Conservation (phyloP, 2,888 invertebrate genomes). For the Caenorhabditis macrosperma region DNA sequence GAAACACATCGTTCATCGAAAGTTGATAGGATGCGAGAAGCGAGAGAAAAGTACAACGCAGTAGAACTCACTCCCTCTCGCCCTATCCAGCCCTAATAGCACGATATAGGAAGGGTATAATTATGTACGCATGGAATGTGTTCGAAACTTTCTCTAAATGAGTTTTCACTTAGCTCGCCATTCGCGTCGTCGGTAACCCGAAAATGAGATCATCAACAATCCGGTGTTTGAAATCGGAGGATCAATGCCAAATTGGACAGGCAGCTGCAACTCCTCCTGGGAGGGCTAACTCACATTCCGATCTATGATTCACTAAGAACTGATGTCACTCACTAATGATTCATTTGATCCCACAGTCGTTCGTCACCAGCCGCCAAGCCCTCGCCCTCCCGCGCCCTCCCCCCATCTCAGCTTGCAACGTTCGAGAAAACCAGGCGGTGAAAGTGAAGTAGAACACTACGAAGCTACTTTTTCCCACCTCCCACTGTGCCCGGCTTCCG, state of each 20-base stretch:
- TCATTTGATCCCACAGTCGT: constrained; percentile 46
- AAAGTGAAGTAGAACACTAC: constrained; percentile 47
- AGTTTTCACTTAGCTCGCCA: constrained; percentile 28
- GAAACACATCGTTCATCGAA: constrained; percentile 41
- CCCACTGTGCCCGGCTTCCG: constrained; percentile 10
- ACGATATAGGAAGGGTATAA: constrained; percentile 15
- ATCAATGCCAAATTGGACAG: constrained; percentile 1
- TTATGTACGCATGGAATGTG: constrained; percentile 37
- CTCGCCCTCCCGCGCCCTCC: constrained; percentile 4
- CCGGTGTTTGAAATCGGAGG: constrained; percentile 26
- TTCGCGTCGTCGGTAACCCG: constrained; percentile 9
- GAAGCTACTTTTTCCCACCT: constrained; percentile 35
- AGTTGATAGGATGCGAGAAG: constrained; percentile 16
- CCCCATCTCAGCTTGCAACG: constrained; percentile 48
- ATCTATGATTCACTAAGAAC: constrained; percentile 52
- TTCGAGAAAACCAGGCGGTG: constrained; percentile 53
- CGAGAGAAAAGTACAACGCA: no score
- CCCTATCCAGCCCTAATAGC: constrained; percentile 11
- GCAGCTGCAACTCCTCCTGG: constrained; percentile 31
- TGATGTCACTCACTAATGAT: constrained; percentile 48
- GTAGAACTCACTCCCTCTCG: constrained; percentile 33
- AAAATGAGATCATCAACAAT: constrained; percentile 21
- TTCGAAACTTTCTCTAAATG: constrained; percentile 45
- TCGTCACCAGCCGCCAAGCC: constrained; percentile 40
- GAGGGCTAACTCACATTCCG: constrained; percentile 55